Base-by-base conservation (phyloP, 2,113 vertebrate genomes). In the Oncorhynchus nerka region DNA sequence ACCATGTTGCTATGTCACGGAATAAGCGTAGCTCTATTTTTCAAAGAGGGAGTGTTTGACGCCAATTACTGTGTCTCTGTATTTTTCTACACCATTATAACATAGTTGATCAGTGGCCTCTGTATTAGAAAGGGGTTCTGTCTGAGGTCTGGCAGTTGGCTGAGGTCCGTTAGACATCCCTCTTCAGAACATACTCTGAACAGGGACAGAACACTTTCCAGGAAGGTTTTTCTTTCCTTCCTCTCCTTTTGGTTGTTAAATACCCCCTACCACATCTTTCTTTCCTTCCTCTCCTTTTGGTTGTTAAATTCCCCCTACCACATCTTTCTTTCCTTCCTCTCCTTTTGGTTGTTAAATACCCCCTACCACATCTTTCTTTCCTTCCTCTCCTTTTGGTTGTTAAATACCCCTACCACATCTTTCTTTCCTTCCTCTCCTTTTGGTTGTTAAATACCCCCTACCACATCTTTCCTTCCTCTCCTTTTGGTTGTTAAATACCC, bases 401-500 rank as follows among this genome's bases (percentile, higher is more conserved):
- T 49, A 91, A 89, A 89, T 83, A 78, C 77, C 75, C 0, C 22
- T 70, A 82, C 84, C 76, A 66, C 85, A 79, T 82, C 71, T 77
- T 87, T 81, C 80, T 77, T 73, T 75, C 67, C 70, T 65, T 7
- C 26, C 26, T 26, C 26, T 26, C 26, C 26, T 39, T 79, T 88
- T 88, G 88, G 76, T 80, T 86, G 81, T 75, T 49, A 91, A 89
- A 89, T 83, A 78, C 78, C 75, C 75, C 0, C 22, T 70, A 82
- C 84, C 76, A 66, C 85, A 79, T 82, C 71, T 77, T 87, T 81
- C 80, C 76, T 73, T 75, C 67, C 70, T 65, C 26, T 26, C 26
- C 26, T 39, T 79, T 88, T 88, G 88, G 76, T 80, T 86, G 81
- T 75, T 49, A 91, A 89, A 89, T 83, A 78, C 78, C 65, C n/a